Percentiles rank a stretch among this genome's conserved stretches.
These are phyloP conservation scores for Phrynocephalus vlangalii DNA, from an alignment of 2,797 vertebrate species.

Conservation along the genomic window DNA sequence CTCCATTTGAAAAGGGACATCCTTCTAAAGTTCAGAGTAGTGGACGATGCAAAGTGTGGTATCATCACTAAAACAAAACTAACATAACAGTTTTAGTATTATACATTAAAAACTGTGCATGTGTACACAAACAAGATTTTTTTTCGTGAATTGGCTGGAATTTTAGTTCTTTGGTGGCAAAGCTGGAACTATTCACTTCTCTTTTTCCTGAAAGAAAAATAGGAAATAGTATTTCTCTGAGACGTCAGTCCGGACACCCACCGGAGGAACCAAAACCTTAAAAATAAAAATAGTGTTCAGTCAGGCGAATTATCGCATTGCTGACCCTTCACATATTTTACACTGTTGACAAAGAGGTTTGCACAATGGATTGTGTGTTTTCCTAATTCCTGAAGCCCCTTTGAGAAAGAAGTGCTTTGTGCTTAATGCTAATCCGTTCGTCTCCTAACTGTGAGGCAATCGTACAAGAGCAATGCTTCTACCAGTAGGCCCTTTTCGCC, in stretches of 20 bases:
- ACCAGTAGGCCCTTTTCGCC: constrained; percentile 1
- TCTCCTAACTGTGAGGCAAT: background rate
- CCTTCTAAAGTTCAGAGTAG: background rate
- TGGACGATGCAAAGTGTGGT: too few relatives aligned
- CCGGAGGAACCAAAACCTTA: background rate
- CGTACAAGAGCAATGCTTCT: background rate
- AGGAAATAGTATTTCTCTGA: background rate
- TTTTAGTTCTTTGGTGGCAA: too few relatives aligned
- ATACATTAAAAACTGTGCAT: too few relatives aligned
- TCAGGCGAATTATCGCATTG: background rate
- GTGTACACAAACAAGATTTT: too few relatives aligned
- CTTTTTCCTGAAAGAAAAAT: background rate
- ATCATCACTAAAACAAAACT: background rate
- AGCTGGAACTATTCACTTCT: background rate
- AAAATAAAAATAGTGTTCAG: background rate
- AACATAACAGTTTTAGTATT: too few relatives aligned
- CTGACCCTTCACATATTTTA: constrained; percentile 15
- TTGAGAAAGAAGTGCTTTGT: background rate
- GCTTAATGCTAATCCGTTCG: background rate
- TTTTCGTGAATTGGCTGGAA: too few relatives aligned
- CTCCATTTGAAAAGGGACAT: background rate
- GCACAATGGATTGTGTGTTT: background rate
- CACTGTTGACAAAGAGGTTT: constrained; percentile 14
- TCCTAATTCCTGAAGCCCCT: background rate
- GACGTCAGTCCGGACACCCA: background rate